phyloP scores from a whole-genome alignment of 2,888 invertebrate species.

The Euzophera pinguis region DNA sequence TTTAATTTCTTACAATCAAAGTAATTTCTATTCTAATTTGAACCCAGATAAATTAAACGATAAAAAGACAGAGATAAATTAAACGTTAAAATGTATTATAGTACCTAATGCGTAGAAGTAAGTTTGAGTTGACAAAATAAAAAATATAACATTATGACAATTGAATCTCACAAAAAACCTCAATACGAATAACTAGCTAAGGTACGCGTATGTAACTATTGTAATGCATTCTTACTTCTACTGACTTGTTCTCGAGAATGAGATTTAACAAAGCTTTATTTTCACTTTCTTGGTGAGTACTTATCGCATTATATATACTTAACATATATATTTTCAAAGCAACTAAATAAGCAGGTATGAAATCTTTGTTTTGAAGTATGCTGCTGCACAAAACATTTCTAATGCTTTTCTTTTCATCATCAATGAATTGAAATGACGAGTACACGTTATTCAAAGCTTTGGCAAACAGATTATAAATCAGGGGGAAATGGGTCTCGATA shows the following conservation, averaged over 20 bases:
- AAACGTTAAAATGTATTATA: too few species aligned
- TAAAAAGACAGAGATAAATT: too few species aligned
- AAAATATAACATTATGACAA: too few species aligned
- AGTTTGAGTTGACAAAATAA: too few species aligned
- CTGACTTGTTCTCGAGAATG: slow-evolving; percentile 35
- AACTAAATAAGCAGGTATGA: slow-evolving; percentile 41
- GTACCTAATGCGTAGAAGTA: too few species aligned
- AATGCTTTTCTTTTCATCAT: background rate
- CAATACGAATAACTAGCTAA: background rate
- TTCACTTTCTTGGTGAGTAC: slow-evolving; percentile 8
- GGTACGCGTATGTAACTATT: slow-evolving; percentile 12
- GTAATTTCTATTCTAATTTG: too few species aligned
- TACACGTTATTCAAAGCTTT: slow-evolving; percentile 27
- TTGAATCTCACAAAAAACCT: background rate
- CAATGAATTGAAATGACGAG: background rate
- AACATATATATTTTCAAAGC: slow-evolving; percentile 29
- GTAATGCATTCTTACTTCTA: slow-evolving; percentile 48
- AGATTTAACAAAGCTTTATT: slow-evolving; percentile 22
- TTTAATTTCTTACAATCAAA: too few species aligned
- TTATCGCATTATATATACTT: background rate
- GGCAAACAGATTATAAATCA: slow-evolving; percentile 45
- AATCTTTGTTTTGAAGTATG: slow-evolving; percentile 36
- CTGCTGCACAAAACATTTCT: slow-evolving; percentile 28
- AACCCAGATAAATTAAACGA: too few species aligned
- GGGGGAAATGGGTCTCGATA: slow-evolving; percentile 38